phyloP scores from a whole-genome alignment of 2,113 vertebrate genomes.

The Ictalurus furcatus region DNA sequence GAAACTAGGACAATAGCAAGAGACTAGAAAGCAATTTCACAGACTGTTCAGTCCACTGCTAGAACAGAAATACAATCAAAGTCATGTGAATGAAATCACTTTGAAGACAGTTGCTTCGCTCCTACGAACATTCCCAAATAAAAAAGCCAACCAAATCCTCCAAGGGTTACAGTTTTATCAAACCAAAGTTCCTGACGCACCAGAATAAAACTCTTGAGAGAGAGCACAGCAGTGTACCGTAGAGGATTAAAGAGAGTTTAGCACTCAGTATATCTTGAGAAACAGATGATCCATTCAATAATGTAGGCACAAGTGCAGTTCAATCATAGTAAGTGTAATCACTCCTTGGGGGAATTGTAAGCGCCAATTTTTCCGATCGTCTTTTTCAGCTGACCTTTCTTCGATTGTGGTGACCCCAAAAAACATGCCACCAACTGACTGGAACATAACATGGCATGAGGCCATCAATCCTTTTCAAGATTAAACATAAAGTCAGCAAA shows the following conservation, averaged over 20 bases:
- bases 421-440: background rate
- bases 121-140: background rate
- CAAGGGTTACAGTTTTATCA: background rate
- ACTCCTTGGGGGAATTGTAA: background rate
- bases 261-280: background rate
- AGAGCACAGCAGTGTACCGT: background rate
- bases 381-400: background rate
- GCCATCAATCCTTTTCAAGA: background rate
- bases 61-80: conserved; percentile 32
- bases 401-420: background rate
- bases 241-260: background rate
- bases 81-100: conserved; percentile 18
- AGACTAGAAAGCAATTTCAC: conserved; percentile 39
- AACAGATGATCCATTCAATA: background rate
- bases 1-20: conserved; percentile 42
- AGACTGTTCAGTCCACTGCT: conserved; percentile 5
- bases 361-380: background rate
- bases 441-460: background rate
- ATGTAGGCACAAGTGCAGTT: background rate
- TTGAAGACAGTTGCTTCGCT: background rate
- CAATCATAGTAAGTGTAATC: background rate
- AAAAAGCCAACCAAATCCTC: background rate
- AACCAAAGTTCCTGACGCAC: background rate
- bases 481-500: conserved; percentile 22
- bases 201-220: background rate